Evolutionary conservation across 2,113 vertebrate genomes (phyloP).

Genomic region (Rissa tridactyla): DNA sequence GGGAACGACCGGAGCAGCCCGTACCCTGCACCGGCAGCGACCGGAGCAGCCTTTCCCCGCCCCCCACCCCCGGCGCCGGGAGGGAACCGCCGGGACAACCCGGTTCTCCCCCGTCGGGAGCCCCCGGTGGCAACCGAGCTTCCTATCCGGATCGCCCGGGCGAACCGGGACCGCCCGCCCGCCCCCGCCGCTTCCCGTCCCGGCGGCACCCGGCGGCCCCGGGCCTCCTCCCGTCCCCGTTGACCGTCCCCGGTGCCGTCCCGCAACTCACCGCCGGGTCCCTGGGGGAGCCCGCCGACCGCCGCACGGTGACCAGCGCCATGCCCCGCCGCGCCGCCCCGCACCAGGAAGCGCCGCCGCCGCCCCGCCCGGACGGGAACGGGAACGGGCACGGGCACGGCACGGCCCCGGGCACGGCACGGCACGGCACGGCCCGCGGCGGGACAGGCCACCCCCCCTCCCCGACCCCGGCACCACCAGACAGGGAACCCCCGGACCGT

Average conservation of each 20-base stretch:
- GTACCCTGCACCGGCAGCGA: not conserved
- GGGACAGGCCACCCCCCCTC: not conserved
- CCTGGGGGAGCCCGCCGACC: slow-evolving; percentile 69
- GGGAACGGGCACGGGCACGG: slow-evolving; percentile 51
- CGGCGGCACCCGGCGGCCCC: not conserved
- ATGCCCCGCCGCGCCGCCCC: slow-evolving; percentile 56
- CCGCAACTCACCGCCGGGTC: not conserved
- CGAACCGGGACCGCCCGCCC: not conserved
- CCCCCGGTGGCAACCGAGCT: not conserved
- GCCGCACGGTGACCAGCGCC: slow-evolving; percentile 85
- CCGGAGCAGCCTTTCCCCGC: not conserved
- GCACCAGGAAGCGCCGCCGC: slow-evolving; percentile 14
- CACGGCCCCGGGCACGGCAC: not conserved
- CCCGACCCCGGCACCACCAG: not conserved
- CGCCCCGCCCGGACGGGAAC: slow-evolving; percentile 15
- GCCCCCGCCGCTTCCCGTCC: no score
- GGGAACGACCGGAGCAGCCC: not conserved
- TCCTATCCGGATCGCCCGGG: not conserved
- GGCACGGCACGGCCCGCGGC: not conserved
- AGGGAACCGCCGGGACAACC: not conserved
- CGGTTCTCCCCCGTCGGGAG: not conserved
- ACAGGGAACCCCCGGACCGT: slow-evolving; percentile 27
- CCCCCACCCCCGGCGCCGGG: no score
- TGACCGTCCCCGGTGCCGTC: not conserved
- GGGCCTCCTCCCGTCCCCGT: not conserved